Percentiles rank a stretch among this genome's conserved stretches.
These are phyloP conservation scores for Armadillidium nasatum DNA, from an alignment of 1,140 invertebrate genomes.

Conservation along the genomic window DNA sequence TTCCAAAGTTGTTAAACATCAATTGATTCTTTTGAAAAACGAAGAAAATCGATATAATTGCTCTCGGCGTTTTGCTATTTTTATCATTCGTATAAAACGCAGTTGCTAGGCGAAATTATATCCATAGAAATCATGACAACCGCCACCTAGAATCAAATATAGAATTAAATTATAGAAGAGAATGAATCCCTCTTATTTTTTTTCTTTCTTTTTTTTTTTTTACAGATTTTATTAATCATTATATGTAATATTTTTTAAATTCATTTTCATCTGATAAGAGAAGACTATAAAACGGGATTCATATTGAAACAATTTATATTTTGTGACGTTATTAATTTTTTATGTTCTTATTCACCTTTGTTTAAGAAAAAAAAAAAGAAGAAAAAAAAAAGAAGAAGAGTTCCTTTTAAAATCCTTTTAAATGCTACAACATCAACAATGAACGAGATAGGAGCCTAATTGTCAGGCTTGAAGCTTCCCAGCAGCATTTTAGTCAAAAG, in stretches of 20 bases:
- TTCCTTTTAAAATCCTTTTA: background rate
- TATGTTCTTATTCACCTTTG: background rate
- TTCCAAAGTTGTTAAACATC: conserved; percentile 4
- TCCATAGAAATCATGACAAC: too few species aligned
- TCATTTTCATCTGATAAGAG: conserved; percentile 5
- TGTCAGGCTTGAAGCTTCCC: background rate
- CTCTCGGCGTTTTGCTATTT: background rate
- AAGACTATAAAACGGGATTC: background rate
- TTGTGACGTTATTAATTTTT: conserved; percentile 7
- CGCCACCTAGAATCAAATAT: too few species aligned
- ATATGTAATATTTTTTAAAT: conserved; percentile 2
- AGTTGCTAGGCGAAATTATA: background rate
- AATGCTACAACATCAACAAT: conserved; percentile 13
- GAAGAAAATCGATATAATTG: conserved; percentile 5
- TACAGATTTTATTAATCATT: background rate
- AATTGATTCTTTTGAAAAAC: background rate
- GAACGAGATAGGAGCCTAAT: conserved; percentile 9
- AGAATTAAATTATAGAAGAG: too few species aligned
- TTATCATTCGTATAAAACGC: background rate
- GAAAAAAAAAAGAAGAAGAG: background rate
- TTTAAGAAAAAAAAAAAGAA: background rate
- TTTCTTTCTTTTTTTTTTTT: background rate
- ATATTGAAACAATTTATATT: conserved; percentile 11
- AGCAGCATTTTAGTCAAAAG: conserved; percentile 3
- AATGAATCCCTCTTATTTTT: background rate